Evolutionary conservation across 1,140 invertebrate genomes (phyloP).

Genomic region (Brachionus paranguensis): DNA sequence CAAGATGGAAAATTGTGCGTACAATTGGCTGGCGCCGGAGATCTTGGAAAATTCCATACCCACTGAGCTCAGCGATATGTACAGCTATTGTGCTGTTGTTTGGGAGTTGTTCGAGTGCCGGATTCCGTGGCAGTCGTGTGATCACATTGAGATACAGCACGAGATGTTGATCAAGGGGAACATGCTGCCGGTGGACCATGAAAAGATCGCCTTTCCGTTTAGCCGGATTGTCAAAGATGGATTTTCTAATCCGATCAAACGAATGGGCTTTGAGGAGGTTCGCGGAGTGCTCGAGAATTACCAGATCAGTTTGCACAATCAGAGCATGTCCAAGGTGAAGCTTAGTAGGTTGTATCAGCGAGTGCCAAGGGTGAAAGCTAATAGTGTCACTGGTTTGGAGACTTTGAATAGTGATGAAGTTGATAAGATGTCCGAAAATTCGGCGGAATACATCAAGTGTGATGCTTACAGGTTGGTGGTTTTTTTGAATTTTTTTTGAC

Average conservation of each 20-base stretch:
- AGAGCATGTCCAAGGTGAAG: neutral
- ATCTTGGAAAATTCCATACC: slow-evolving; percentile 49
- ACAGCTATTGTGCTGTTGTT: slow-evolving; percentile 54
- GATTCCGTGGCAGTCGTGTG: neutral
- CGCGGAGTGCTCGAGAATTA: neutral
- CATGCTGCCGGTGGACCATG: neutral
- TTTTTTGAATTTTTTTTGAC: neutral
- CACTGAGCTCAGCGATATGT: slow-evolving; percentile 52
- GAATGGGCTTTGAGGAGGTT: slow-evolving; percentile 35
- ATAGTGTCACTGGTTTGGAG: neutral
- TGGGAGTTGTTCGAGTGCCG: slow-evolving; percentile 54
- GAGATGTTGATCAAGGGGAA: slow-evolving; percentile 24
- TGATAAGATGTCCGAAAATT: neutral
- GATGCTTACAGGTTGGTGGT: neutral
- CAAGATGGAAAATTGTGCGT: slow-evolving; percentile 45
- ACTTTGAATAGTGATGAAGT: slow-evolving; percentile 13
- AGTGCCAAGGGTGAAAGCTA: neutral
- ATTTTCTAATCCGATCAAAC: slow-evolving; percentile 25
- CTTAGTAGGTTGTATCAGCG: neutral
- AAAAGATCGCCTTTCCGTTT: slow-evolving; percentile 24
- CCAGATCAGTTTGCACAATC: neutral
- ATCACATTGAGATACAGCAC: slow-evolving; percentile 10
- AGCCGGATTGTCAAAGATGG: slow-evolving; percentile 36
- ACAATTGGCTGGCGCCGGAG: slow-evolving; percentile 57
- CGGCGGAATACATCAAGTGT: neutral